phyloP scores from a whole-genome alignment of 2,888 invertebrate genomes.

The Scaptomyza flava region DNA sequence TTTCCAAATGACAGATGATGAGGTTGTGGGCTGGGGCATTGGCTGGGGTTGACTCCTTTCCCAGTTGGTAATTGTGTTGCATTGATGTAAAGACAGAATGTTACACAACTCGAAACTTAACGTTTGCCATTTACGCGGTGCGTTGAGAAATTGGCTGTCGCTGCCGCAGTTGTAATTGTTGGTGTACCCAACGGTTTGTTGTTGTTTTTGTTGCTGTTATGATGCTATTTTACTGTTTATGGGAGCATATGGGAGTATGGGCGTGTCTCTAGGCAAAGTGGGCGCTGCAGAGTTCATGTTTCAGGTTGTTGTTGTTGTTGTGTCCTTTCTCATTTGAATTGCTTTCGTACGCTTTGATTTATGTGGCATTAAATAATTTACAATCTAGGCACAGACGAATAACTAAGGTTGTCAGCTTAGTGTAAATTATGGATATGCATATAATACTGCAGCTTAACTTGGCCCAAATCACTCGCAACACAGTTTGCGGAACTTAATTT shows the following conservation, averaged over 20 bases:
- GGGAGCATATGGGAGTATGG: slow-evolving; percentile 1
- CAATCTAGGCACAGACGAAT: slow-evolving; percentile 34
- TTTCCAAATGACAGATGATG: neutral
- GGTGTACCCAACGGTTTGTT: slow-evolving; percentile 15
- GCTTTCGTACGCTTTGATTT: slow-evolving; percentile 60
- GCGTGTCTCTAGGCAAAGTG: slow-evolving; percentile 12
- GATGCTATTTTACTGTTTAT: slow-evolving; percentile 11
- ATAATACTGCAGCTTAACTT: slow-evolving; percentile 28
- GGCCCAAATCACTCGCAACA: slow-evolving; percentile 11
- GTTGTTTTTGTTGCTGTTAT: slow-evolving; percentile 12
- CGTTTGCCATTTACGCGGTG: slow-evolving; percentile 43
- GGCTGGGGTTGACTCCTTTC: neutral
- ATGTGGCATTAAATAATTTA: slow-evolving; percentile 70
- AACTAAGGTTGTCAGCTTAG: slow-evolving; percentile 32
- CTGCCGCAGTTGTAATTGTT: slow-evolving; percentile 36
- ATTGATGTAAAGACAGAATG: slow-evolving; percentile 63
- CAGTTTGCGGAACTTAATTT: slow-evolving; percentile 8
- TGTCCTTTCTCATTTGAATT: slow-evolving; percentile 25
- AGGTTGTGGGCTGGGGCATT: neutral
- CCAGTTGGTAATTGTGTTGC: slow-evolving; percentile 47
- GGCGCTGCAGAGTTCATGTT: slow-evolving; percentile 9
- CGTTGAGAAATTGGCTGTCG: slow-evolving; percentile 68
- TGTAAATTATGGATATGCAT: slow-evolving; percentile 39
- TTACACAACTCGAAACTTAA: slow-evolving; percentile 37
- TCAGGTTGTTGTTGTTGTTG: slow-evolving; percentile 11